These are phyloP conservation scores for Sarcoramphus papa DNA, from an alignment of 2,797 vertebrate genomes.

Conservation along the genomic window DNA sequence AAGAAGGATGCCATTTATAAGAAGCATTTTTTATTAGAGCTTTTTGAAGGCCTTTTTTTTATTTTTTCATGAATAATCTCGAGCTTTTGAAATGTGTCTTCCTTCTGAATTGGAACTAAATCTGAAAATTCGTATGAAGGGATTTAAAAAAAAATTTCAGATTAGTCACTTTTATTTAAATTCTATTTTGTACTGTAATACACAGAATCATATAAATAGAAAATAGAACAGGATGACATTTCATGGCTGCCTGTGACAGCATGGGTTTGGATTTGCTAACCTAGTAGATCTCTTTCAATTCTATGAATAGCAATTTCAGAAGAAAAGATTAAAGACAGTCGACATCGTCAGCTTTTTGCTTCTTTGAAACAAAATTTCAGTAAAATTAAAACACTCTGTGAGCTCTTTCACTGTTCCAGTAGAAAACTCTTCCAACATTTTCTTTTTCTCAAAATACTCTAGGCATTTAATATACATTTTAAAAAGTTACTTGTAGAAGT, in stretches of 20 bases:
- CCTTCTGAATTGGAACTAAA: constrained; percentile 27
- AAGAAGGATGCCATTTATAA: background rate
- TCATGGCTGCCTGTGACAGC: constrained; percentile 38
- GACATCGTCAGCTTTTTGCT: constrained; percentile 28
- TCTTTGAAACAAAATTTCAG: constrained; percentile 34
- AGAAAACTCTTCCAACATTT: background rate
- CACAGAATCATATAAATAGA: constrained; percentile 46
- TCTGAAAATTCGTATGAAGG: background rate
- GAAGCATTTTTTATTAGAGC: background rate
- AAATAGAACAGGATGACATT: constrained; percentile 33
- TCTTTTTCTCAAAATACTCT: background rate
- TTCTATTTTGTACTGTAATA: background rate
- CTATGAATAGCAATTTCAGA: constrained; percentile 50
- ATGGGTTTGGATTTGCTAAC: constrained; percentile 50
- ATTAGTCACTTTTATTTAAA: constrained; percentile 36
- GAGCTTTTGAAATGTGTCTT: constrained; percentile 13
- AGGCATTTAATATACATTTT: background rate
- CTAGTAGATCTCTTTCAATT: constrained; percentile 59
- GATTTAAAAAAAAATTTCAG: background rate
- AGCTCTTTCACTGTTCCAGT: background rate
- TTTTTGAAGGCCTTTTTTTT: background rate
- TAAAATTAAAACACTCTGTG: constrained; percentile 6
- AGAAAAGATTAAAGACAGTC: constrained; percentile 52
- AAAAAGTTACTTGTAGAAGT: background rate
- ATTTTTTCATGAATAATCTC: background rate